phyloP scores from a whole-genome alignment of 1,140 invertebrate species.

The Musca domestica region DNA sequence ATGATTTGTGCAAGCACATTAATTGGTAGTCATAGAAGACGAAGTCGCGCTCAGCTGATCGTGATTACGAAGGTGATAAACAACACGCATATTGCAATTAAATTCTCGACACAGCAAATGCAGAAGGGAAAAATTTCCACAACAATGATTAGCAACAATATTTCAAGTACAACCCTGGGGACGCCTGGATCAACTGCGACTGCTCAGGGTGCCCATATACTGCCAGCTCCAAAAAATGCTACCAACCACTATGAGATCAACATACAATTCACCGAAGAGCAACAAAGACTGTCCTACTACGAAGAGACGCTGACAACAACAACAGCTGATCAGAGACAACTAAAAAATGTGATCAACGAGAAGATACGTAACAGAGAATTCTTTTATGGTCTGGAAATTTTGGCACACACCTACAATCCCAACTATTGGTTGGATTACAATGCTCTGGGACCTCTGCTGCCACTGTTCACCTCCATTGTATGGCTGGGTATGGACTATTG shows the following conservation, averaged over 20 bases:
- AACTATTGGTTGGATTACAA: conserved; percentile 17
- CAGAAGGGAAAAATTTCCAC: background rate
- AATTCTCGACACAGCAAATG: background rate
- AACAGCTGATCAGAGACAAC: background rate
- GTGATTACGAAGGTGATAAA: too few relatives aligned
- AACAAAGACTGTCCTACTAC: background rate
- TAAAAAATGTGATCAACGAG: conserved; percentile 17
- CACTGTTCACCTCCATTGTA: conserved; percentile 27
- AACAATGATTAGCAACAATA: background rate
- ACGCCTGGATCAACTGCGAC: background rate
- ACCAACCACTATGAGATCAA: background rate
- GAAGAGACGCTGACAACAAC: background rate
- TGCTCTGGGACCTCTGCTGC: conserved; percentile 16
- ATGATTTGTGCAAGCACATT: too few relatives aligned
- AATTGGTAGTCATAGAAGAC: too few relatives aligned
- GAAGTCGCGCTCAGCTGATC: too few relatives aligned
- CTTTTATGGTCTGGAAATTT: conserved; percentile 28
- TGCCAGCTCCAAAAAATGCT: background rate
- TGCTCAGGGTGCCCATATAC: background rate
- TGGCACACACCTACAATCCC: conserved; percentile 8
- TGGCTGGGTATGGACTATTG: conserved; percentile 27
- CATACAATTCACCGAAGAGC: background rate
- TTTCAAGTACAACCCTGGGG: background rate
- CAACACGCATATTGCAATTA: background rate
- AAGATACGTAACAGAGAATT: conserved; percentile 25